A percentile compares a stretch with the other conserved stretches of the same genome.
phyloP scores from a whole-genome alignment of 2,113 vertebrate genomes.

The Pterophyllum scalare region DNA sequence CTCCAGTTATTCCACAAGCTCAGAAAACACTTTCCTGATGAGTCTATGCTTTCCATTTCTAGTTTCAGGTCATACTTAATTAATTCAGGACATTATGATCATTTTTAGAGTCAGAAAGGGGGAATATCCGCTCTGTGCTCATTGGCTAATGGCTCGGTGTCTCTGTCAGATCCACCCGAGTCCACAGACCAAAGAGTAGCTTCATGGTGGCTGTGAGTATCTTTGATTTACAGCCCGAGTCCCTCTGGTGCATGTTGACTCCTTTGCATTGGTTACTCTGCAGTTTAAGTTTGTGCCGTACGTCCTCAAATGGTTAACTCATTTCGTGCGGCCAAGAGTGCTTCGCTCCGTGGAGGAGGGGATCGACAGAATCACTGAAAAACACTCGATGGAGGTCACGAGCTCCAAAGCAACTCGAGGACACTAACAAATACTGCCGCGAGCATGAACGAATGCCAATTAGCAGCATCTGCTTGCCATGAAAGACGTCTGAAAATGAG shows the following conservation, averaged over 20 bases:
- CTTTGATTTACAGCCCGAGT: not conserved
- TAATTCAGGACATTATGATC: not conserved
- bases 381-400: not conserved
- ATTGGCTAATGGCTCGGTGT: not conserved
- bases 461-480: not conserved
- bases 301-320: not conserved
- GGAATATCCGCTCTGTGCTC: not conserved
- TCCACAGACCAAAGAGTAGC: not conserved
- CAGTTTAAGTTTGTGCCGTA: not conserved
- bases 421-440: not conserved
- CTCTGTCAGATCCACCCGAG: not conserved
- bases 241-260: not conserved
- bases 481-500: not conserved
- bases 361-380: not conserved
- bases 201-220: not conserved
- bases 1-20: too few relatives aligned
- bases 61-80: not conserved
- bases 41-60: not conserved
- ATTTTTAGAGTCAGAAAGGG: not conserved
- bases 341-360: not conserved
- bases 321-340: not conserved
- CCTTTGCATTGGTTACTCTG: not conserved
- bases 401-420: not conserved
- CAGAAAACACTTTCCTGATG: not conserved
- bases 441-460: slow-evolving; percentile 4